Evolutionary conservation across 2,888 invertebrate species (phyloP), one percentile per base, ranked within the genome.

Genomic region (Endomychus coccineus): DNA sequence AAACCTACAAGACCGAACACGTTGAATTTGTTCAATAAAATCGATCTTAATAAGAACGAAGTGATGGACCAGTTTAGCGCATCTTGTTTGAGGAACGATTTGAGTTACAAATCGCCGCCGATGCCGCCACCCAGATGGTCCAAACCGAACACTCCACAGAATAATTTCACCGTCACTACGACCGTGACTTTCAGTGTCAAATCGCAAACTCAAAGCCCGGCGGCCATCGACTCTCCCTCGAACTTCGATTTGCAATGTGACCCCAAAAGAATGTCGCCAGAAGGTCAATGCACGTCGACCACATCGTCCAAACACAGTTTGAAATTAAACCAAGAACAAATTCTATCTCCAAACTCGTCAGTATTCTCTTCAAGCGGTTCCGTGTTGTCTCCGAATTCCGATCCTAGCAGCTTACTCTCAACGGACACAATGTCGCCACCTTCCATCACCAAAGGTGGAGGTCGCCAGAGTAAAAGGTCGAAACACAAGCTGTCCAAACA

Each of bases 81-180:
- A 27, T 49, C 53, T 3, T 51, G 55, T 4, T 51, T 56, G 33
- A 54, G 50, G 19, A 57, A 55, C 16, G 60, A 57, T 28, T 30
- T 45, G 10, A 44, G 52, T 4, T 44, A 52, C 9, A 73, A 67
- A 28, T 82, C 82, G 17, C 87, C 88, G 2, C 88, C 88, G 4
- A 84, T 85, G 1, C 88, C 88, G 0, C 88, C 88, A 0, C 81
- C 87, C 9, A 71, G 88, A 53, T 88, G 88, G 86, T 80, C 85
- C 0, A 88, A 88, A 61, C 86, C 87, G 0, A 64, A 71, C 39
- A 73, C 71, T 48, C 59, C 66, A 3, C 73, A 72, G 58, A 83
- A 77, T 59, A 86, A 85, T 61, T 84, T 86, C 60, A 83, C 80
- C 27, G 83, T 86, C 31, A 85, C 87, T 29, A 83, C 86, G n/a